Base-by-base conservation (phyloP, 2,797 vertebrate genomes). In the Acipenser transmontanus region DNA sequence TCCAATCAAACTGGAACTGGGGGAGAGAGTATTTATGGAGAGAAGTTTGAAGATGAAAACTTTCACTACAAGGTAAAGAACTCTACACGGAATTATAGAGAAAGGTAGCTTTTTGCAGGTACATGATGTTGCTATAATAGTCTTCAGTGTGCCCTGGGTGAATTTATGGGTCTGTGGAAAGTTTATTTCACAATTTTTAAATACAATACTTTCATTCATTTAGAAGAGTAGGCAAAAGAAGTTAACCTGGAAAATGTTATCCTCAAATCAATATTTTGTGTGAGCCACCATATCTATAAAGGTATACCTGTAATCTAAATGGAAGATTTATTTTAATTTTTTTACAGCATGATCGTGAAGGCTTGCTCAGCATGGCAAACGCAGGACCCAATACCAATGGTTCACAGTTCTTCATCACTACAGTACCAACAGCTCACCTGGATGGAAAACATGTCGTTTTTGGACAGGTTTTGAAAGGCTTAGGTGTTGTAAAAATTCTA, bases 31-130 rank as follows among this genome's bases (percentile, higher is more conserved):
- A 98, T 99, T 84, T 99, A 99, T 34, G 96, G 96, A 72, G 97
- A 95, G 81, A 99, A 98, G 85, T 99, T 99, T 85, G 95, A 97
- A 83, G 97, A 98, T 76, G 97, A 99, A 85, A 98, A 96, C 86
- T 99, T 99, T 66, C 81, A 96, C 81, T 99, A 98, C 72, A 91
- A 93, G 93, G 97, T 98, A 88, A 76, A 61, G 61, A 11, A 60
- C 61, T n/a, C 12, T 8, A 62, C 7, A 1, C 34, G 34, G 34
- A 34, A 34, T 34, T 34, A 0, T 34, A 34, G 34, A 4, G 34
- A 34, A 34, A 34, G 34, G 34, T 34, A 34, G 34, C 34, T 34
- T 34, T 3, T 34, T 34, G 34, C 34, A 34, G 34, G 34, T 34
- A 4, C 34, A 34, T 34, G 0, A 34, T 34, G 34, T 34, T 34